phyloP scores from a whole-genome alignment of 2,113 vertebrate species.

The Leptodactylus fuscus region DNA sequence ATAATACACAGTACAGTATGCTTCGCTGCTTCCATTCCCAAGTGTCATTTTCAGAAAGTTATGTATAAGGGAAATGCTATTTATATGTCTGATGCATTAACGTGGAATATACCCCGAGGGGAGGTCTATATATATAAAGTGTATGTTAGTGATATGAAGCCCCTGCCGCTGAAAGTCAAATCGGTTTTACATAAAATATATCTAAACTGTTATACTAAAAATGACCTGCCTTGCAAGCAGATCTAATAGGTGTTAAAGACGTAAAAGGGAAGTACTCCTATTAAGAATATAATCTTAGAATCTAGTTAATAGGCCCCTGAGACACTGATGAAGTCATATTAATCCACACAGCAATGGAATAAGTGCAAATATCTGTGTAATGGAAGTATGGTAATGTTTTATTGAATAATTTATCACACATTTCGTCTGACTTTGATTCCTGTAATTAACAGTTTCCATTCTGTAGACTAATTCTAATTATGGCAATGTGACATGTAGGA shows the following conservation, averaged over 20 bases:
- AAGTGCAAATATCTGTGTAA: too few species aligned
- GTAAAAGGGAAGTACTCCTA: too few species aligned
- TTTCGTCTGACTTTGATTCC: not conserved
- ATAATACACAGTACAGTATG: not conserved
- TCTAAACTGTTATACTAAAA: not conserved
- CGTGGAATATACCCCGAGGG: not conserved
- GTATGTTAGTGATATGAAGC: not conserved
- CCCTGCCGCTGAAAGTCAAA: not conserved
- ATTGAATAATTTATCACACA: not conserved
- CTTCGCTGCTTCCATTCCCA: not conserved
- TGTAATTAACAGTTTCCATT: not conserved
- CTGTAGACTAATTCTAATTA: not conserved
- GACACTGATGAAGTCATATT: too few species aligned
- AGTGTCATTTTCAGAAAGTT: not conserved
- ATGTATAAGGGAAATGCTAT: constrained; percentile 2
- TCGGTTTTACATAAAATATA: not conserved
- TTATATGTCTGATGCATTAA: not conserved
- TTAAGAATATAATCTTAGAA: too few species aligned
- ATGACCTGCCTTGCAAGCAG: too few species aligned
- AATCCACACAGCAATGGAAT: not conserved
- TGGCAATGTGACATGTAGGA: not conserved
- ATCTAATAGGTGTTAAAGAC: too few species aligned
- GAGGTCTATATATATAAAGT: constrained; percentile 7
- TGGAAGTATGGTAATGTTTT: not conserved
- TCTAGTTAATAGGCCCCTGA: too few species aligned